Evolutionary conservation across 2,888 invertebrate species (phyloP), one percentile per base, ranked within the genome.

Genomic region (Catocala nupta): DNA sequence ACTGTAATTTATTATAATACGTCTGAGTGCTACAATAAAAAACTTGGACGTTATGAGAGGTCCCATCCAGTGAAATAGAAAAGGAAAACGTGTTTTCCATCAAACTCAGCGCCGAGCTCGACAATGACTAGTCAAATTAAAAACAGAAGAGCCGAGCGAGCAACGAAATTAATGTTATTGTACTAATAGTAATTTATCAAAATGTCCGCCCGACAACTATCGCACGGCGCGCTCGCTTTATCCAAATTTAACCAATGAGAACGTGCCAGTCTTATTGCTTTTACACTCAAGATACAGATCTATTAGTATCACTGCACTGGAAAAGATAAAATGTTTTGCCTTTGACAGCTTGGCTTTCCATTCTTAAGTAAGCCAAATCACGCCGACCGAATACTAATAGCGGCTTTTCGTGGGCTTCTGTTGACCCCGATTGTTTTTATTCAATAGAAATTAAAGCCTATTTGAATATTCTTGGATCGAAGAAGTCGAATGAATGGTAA

Each of bases 121-220:
- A 71, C 78, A 81, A 85, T 91, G 90, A 91, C 89, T 89, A 75
- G 89, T 82, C 84, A 81, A 87, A 86, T 89, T 88, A 83, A 84
- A 88, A 90, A 88, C 82, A 87, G 80, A 81, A 73, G 84, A 84
- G 81, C 78, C 80, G 78, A 78, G 77, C 81, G 75, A 77, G 76
- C 77, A 80, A 80, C 75, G 81, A 80, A 89, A 89, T 83, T 80
- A 88, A 88, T 88, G 88, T 87, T 90, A 91, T 91, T 91, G 88
- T 89, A 82, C 80, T 83, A 80, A 85, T 84, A 84, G 88, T 87
- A 88, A 92, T 93, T 91, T 91, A 92, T 92, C 92, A 93, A 92
- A 90, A 89, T 78, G 90, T 90, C 90, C 76, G 65, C 68, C 67
- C 61, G 73, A 74, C 71, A 79, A 81, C 82, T 80, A 83, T 80